Base-by-base conservation (phyloP, 2,797 vertebrate genomes). In the Phalloptychus januarius region DNA sequence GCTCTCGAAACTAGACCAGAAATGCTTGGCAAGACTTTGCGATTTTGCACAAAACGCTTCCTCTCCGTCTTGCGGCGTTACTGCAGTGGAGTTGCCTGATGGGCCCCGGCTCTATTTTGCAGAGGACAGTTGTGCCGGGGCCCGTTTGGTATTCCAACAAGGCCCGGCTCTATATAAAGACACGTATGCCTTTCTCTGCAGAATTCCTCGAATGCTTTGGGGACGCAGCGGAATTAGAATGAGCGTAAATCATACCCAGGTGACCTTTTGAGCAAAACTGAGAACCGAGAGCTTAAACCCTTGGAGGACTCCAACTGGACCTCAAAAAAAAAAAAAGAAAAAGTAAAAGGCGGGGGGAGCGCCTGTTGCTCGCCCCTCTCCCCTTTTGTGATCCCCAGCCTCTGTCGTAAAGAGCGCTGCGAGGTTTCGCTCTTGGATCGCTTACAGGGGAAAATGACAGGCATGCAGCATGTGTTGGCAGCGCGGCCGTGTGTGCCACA, bases 91-190 rank as follows among this genome's bases (percentile, higher is more conserved):
- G 72, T 87, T 75, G 83, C 73, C 77, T 87, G 87, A 87, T 61
- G 79, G 12, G 74, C 77, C 81, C 3, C 54, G 33, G 77, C 87
- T 91, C 90, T 94, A 94, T 95, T 95, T 94, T 87, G 48, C 91
- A 89, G 79, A 76, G 40, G 87, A 88, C 94, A 94, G 91, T 91
- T 95, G 92, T 94, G 90, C 91, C 88, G 86, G 31, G 63, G 86
- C 83, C 87, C 79, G 78, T 75, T 84, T 87, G 89, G 91, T 88
- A 92, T 94, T 92, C 87, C 76, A 79, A 79, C 88, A 83, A 82
- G 86, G 71, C 84, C 48, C 0, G 36, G 56, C 83, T 89, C 92
- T 92, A 93, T 80, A 93, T 89, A 93, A 90, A 91, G 87, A 87
- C 73, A 77, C 83, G 28, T 83, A 78, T 84, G 87, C 83, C 84